phyloP scores from a whole-genome alignment of 2,888 invertebrate species.

The Belgica antarctica region DNA sequence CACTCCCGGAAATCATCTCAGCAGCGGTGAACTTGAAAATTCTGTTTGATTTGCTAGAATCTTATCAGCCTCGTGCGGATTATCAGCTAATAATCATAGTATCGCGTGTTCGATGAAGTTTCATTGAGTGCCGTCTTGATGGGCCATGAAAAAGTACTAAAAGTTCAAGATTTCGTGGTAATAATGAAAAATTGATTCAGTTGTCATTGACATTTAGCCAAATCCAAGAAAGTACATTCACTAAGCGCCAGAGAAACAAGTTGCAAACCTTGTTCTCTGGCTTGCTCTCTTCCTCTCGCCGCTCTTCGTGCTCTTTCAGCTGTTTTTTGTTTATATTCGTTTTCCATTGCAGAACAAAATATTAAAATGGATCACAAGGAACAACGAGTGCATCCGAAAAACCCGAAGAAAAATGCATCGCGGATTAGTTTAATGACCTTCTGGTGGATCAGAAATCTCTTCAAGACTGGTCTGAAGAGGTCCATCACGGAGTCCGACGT shows the following conservation, averaged over 20 bases:
- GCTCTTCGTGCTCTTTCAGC: neutral
- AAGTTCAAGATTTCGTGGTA: neutral
- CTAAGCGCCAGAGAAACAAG: neutral
- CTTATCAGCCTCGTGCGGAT: neutral
- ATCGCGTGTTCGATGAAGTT: neutral
- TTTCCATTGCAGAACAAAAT: neutral
- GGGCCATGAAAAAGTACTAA: too few species aligned
- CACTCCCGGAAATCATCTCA: too few species aligned
- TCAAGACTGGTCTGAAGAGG: slow-evolving; percentile 56
- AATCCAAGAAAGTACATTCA: neutral
- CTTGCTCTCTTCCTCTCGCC: neutral
- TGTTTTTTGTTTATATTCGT: neutral
- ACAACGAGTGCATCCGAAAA: slow-evolving; percentile 48
- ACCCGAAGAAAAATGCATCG: slow-evolving; percentile 62
- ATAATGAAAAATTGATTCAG: neutral
- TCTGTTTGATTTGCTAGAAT: too few species aligned
- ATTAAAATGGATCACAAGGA: slow-evolving; percentile 48
- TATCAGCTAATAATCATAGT: neutral
- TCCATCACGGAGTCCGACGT: slow-evolving; percentile 60
- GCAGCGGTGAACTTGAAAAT: too few species aligned
- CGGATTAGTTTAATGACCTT: slow-evolving; percentile 61
- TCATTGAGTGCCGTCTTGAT: too few species aligned
- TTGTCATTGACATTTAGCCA: neutral
- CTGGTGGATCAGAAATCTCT: slow-evolving; percentile 58
- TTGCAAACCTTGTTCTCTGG: neutral